Evolutionary conservation across 2,113 vertebrate species (phyloP).

Genomic region (Sylvilagus bachmani): DNA sequence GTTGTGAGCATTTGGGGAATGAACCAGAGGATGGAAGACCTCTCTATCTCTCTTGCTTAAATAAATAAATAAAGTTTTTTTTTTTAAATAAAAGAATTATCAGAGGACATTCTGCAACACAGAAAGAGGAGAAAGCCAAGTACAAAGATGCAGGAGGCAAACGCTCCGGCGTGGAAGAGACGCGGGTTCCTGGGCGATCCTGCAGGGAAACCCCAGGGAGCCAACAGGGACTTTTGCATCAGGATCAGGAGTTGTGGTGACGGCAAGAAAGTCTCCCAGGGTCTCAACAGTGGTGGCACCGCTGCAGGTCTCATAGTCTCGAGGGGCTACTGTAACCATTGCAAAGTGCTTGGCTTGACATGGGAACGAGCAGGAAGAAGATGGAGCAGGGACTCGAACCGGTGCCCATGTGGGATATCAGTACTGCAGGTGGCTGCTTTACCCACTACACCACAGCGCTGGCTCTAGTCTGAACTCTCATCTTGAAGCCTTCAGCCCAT

Average conservation of each 20-base stretch:
- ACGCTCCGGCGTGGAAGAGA: background rate
- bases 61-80: too few species aligned
- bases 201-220: background rate
- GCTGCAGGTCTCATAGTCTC: background rate
- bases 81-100: background rate
- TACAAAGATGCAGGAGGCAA: background rate
- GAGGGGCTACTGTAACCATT: background rate
- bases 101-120: background rate
- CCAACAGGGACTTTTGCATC: background rate
- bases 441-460: too few species aligned
- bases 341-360: background rate
- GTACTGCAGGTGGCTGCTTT: too few species aligned
- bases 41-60: too few species aligned
- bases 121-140: background rate
- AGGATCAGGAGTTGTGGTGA: background rate
- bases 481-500: too few species aligned
- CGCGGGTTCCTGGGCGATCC: background rate
- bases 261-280: background rate
- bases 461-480: too few species aligned
- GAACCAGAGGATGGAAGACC: too few species aligned
- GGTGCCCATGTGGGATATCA: too few species aligned
- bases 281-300: background rate
- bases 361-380: background rate
- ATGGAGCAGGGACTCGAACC: background rate
- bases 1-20: too few species aligned